Evolutionary conservation across 2,888 invertebrate species (phyloP), one percentile per base, ranked within the genome.

Genomic region (Heliothis peltigera): DNA sequence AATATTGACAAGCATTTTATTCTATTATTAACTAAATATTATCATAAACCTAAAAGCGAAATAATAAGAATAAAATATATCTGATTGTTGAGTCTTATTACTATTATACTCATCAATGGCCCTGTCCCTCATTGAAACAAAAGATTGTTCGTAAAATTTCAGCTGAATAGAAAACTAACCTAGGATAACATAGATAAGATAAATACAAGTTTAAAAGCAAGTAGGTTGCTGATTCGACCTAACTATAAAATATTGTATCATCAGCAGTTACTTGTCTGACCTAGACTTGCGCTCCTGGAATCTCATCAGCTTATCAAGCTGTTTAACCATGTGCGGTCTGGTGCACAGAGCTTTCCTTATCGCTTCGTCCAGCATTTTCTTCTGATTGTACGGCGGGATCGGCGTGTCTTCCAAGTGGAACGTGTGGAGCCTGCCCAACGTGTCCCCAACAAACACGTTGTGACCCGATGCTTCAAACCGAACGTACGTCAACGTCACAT

Each of bases 361-460:
- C 0, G 97, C 96, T 2, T 96, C 95, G 35, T 96, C 95, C 2
- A 98, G 91, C 80, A 97, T 92, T 59, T 96, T 93, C 54, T 94
- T 95, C 84, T 97, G 97, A 80, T 96, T 96, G 84, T 95, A 97
- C 0, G 97, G 96, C 0, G 97, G 95, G 80, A 97, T 96, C 0
- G 98, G 97, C 94, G 98, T 97, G 77, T 97, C 97, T 80, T 97
- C 96, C 55, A 98, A 90, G 55, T 96, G 96, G 83, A 96, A 96
- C 17, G 97, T 95, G 79, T 96, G 95, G 2, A 97, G 94, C 35
- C 95, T 92, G 0, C 98, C 98, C 19, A 94, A 87, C 12, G 96
- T 95, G 84, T 97, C 97, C 0, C 96, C 97, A 0, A 96, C 96
- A 28, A 96, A 95, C 22, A 97, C 88, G 64, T 97, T 97, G 51